These are phyloP conservation scores for Etheostoma spectabile DNA, from an alignment of 2,113 vertebrate species.

Conservation along the genomic window DNA sequence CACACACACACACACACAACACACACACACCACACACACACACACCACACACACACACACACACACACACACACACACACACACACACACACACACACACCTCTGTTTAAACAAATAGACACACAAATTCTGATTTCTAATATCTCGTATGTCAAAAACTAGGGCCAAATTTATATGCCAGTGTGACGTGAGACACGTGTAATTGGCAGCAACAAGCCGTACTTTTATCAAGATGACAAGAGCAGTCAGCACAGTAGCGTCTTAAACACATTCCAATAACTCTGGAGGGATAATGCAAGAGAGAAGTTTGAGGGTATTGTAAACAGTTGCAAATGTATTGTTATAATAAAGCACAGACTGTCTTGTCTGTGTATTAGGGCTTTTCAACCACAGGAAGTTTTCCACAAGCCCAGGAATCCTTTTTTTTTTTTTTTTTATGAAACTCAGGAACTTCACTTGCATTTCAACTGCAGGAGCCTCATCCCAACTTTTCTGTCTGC, in stretches of 20 bases:
- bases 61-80: background rate
- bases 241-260: background rate
- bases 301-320: constrained; percentile 3
- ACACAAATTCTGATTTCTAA: background rate
- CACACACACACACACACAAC: no score
- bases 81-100: no score
- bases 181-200: background rate
- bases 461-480: background rate
- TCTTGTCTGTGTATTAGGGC: background rate
- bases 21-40: background rate
- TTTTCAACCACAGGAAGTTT: background rate
- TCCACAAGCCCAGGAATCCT: background rate
- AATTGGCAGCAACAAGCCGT: background rate
- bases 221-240: background rate
- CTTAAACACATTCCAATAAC: constrained; percentile 12
- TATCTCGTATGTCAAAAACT: background rate
- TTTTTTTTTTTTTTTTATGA: background rate
- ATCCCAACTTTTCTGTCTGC: no score
- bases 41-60: no score
- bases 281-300: background rate
- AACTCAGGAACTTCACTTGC: background rate
- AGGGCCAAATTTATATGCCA: background rate
- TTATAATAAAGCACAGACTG: background rate
- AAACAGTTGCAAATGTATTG: background rate
- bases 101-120: background rate